These are phyloP conservation scores for Eulemur coronatus DNA, from an alignment of 2,797 vertebrate species.

Conservation along the genomic window DNA sequence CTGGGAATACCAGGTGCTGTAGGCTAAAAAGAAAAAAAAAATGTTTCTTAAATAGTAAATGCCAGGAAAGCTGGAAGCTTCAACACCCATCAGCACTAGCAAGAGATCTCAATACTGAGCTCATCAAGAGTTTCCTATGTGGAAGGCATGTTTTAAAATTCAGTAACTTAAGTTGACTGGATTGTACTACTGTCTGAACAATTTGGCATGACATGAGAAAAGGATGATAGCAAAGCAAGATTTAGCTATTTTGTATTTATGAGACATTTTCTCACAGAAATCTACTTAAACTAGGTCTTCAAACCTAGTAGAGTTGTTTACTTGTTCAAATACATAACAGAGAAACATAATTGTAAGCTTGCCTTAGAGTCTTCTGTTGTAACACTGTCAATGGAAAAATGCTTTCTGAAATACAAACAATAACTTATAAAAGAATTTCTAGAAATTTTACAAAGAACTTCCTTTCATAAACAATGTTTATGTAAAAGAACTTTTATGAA, in stretches of 20 bases:
- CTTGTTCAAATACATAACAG: neutral
- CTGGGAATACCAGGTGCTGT: neutral
- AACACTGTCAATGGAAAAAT: neutral
- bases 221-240: neutral
- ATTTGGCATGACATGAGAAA: rapidly evolving
- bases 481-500: neutral
- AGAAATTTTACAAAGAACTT: neutral
- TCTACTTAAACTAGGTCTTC: neutral
- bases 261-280: neutral
- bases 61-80: neutral
- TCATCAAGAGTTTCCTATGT: neutral
- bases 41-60: neutral
- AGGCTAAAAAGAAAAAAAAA: neutral
- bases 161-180: neutral
- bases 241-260: neutral
- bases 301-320: neutral
- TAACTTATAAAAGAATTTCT: neutral
- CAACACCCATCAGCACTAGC: neutral
- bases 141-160: neutral
- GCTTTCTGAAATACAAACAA: neutral
- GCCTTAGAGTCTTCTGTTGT: neutral
- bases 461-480: neutral
- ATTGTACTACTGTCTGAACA: neutral
- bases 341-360: neutral
- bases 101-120: neutral